These are phyloP conservation scores for Tokudaia muenninki DNA, from an alignment of 2,797 vertebrate genomes.

Conservation along the genomic window DNA sequence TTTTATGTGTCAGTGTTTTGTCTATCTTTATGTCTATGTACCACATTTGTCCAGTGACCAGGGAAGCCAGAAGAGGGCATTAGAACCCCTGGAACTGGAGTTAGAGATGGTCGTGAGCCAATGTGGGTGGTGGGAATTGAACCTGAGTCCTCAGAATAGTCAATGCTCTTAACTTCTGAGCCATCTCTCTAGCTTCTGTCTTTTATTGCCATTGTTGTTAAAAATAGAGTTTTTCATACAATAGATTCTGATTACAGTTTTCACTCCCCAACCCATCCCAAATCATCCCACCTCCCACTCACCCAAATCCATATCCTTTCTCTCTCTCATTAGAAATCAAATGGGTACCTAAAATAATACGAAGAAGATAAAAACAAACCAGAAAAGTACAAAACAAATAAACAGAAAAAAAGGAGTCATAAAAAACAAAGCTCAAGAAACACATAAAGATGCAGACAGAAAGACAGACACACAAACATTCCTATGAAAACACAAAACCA, in stretches of 20 bases:
- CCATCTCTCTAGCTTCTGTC: not conserved
- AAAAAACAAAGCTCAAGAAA: not conserved
- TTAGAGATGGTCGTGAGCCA: not conserved
- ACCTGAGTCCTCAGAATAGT: not conserved
- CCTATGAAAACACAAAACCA: not conserved
- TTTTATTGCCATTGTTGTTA: not conserved
- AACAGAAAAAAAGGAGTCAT: not conserved
- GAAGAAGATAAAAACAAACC: not conserved
- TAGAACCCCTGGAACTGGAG: not conserved
- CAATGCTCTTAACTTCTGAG: not conserved
- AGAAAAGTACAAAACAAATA: not conserved
- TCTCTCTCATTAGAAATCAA: not conserved
- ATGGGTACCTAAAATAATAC: not conserved
- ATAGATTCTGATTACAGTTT: not conserved
- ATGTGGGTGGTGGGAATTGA: too few relatives aligned
- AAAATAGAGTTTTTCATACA: not conserved
- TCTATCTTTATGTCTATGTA: too few relatives aligned
- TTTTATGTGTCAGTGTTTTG: not conserved
- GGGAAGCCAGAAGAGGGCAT: not conserved
- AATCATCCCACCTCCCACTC: not conserved
- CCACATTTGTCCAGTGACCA: not conserved
- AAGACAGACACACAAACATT: not conserved
- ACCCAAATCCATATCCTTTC: not conserved
- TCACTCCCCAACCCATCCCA: not conserved
- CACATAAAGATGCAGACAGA: not conserved